Evolutionary conservation across 2,797 vertebrate species (phyloP).

Genomic region (Botia almorhae): DNA sequence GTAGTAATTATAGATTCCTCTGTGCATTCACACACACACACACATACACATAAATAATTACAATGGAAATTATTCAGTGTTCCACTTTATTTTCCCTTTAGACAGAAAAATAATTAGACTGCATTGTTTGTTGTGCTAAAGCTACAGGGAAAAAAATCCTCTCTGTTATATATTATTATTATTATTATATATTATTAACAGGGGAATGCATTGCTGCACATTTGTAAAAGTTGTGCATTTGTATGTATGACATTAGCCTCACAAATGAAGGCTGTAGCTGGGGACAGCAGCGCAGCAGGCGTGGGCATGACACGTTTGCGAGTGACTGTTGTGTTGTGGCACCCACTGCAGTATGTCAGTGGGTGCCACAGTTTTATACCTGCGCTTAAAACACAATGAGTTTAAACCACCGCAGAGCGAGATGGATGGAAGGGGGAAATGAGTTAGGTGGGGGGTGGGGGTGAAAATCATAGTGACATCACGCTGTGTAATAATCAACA

Average conservation of each 20-base stretch:
- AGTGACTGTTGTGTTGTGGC: constrained; percentile 3
- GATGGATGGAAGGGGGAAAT: constrained; percentile 16
- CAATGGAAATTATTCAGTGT: not conserved
- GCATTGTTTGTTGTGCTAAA: constrained; percentile 16
- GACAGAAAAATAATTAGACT: constrained; percentile 17
- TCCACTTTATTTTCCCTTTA: constrained; percentile 20
- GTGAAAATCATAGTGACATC: constrained; percentile 26
- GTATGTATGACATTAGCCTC: not conserved
- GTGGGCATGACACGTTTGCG: not conserved
- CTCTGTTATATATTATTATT: not conserved
- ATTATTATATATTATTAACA: too few species aligned
- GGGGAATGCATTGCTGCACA: not conserved
- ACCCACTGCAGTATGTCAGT: constrained; percentile 1
- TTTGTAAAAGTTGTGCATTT: not conserved
- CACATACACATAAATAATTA: not conserved
- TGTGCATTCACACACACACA: constrained; percentile 4
- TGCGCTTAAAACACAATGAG: constrained; percentile 45
- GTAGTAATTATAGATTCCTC: constrained; percentile 19
- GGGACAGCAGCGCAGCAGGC: not conserved
- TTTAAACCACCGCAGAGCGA: constrained; percentile 49
- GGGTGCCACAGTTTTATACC: constrained; percentile 42
- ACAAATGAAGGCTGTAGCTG: constrained; percentile 12
- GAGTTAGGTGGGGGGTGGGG: not conserved
- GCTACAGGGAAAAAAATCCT: not conserved
- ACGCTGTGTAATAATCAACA: constrained; percentile 48